phyloP scores from a whole-genome alignment of 2,797 vertebrate genomes.

The Cryptoblepharus egeriae region DNA sequence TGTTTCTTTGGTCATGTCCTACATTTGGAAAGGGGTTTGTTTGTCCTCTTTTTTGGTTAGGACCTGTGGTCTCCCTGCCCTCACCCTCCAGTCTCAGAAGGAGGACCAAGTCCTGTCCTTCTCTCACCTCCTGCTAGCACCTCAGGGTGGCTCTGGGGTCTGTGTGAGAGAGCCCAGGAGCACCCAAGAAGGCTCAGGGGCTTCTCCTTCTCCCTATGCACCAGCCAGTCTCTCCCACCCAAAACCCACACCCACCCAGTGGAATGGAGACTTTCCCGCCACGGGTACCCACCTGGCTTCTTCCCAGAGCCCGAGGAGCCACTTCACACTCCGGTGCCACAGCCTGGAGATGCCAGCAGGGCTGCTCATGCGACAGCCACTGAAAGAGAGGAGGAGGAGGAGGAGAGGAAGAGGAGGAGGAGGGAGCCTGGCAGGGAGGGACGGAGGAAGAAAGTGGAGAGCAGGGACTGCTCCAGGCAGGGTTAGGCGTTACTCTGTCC shows the following conservation, averaged over 20 bases:
- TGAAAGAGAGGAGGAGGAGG: neutral
- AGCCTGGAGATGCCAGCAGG: neutral
- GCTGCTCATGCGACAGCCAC: neutral
- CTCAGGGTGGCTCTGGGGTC: neutral
- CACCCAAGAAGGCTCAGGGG: too few species aligned
- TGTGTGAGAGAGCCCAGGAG: too few species aligned
- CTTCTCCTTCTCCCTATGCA: neutral
- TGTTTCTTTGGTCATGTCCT: too few species aligned
- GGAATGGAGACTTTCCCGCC: too few species aligned
- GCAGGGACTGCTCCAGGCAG: neutral
- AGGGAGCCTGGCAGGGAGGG: neutral
- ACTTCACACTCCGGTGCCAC: neutral
- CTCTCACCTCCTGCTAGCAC: constrained; percentile 18
- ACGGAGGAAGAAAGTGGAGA: neutral
- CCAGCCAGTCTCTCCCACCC: neutral
- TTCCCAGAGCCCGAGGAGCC: neutral
- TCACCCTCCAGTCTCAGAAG: neutral
- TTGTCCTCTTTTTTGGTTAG: too few species aligned
- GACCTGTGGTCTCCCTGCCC: neutral
- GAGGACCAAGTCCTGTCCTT: neutral
- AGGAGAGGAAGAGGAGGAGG: neutral
- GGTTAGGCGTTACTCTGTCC: neutral
- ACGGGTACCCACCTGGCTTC: constrained; percentile 27
- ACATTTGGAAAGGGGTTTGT: too few species aligned
- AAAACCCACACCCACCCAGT: neutral